Base-by-base conservation (phyloP, 2,888 invertebrate genomes). In the Acanthopleura granulata region DNA sequence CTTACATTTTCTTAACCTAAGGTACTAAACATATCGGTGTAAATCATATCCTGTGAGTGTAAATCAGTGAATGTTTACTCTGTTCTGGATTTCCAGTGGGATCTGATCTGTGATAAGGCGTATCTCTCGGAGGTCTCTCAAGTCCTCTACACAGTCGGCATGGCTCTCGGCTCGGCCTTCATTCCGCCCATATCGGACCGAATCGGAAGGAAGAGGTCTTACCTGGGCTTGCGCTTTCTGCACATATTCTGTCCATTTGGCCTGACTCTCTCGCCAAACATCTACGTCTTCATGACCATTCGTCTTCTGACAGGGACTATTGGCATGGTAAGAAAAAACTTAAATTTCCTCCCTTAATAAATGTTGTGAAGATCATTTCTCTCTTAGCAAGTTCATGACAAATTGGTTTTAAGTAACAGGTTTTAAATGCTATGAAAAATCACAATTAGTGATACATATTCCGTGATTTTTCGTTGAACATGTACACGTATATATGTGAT, bases 121-220 rank as follows among this genome's bases (percentile, higher is more conserved):
- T 40, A 40, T 40, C 40, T 40, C 57, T 81, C 83, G 27, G 85
- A 86, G 25, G 78, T 87, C 29, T 84, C 85, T 4, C 83, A 85
- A 22, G 84, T 86, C 0, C 78, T 87, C 62, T 86, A 84, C 77
- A 85, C 87, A 85, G 76, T 84, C 14, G 87, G 87, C 3, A 81
- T 82, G 49, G 81, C 83, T 18, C n/a, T 79, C 22, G 86, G 86
- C 14, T 85, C 86, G 11, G 62, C 85, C 15, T 49, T 83, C 25
- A 78, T 87, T 22, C 81, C 85, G 6, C 84, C 85, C 11, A 61
- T 86, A 18, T 82, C 86, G 0, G 87, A 87, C 78, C 82, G 76
- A 72, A 84, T 82, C 77, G 87, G 87, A 0, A 80, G 86, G 22
- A 83, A 84, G 72, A 61, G 74, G 50, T 75, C 85, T 29, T 78